phyloP scores from a whole-genome alignment of 2,888 invertebrate genomes.

The Noctua pronuba region DNA sequence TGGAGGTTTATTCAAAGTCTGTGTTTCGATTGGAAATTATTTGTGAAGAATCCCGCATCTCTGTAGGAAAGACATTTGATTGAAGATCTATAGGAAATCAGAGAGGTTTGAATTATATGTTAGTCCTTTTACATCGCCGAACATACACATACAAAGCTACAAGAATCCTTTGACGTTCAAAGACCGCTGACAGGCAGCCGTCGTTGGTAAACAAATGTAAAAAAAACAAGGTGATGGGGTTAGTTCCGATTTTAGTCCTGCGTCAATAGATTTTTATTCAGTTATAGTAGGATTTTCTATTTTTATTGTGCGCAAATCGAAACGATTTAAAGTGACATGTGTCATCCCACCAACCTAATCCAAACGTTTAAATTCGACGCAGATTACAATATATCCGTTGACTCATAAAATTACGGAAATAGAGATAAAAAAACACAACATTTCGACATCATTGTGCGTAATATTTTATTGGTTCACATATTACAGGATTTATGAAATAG shows the following conservation, averaged over 20 bases:
- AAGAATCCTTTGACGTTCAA: neutral
- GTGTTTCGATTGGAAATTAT: neutral
- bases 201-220: neutral
- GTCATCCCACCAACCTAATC: neutral
- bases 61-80: no score
- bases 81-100: neutral
- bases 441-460: slow-evolving; percentile 7
- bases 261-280: no score
- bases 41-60: neutral
- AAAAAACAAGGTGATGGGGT: neutral
- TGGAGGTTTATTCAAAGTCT: neutral
- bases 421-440: slow-evolving; percentile 19
- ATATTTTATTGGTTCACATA: slow-evolving; percentile 2
- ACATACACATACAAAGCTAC: neutral
- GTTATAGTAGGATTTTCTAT: neutral
- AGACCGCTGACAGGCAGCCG: neutral
- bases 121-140: neutral
- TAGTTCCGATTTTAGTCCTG: neutral
- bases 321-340: neutral
- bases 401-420: slow-evolving; percentile 37
- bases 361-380: slow-evolving; percentile 3
- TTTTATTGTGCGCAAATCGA: neutral
- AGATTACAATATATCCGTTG: slow-evolving; percentile 36
- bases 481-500: neutral
- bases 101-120: neutral